phyloP scores from a whole-genome alignment of 2,797 vertebrate genomes.

The Forpus xanthops region DNA sequence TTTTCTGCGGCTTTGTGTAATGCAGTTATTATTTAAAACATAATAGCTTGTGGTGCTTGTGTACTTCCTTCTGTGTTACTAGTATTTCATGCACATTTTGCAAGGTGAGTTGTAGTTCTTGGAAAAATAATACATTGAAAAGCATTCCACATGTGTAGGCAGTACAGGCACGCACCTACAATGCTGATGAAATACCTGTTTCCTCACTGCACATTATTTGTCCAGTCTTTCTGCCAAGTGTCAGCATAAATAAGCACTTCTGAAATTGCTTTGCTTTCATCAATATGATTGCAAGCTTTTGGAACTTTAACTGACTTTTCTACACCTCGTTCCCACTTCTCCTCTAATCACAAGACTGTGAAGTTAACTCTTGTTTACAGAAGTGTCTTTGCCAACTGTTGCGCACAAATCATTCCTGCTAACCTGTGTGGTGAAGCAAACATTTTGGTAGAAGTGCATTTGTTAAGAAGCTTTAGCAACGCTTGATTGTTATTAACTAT shows the following conservation, averaged over 20 bases:
- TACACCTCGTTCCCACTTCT: neutral
- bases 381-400: neutral
- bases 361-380: conserved; percentile 1
- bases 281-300: neutral
- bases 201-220: neutral
- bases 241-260: neutral
- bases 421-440: neutral
- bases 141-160: neutral
- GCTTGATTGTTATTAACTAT: neutral
- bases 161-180: neutral
- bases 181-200: neutral
- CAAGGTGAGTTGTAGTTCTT: neutral
- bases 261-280: neutral
- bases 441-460: neutral
- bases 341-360: neutral
- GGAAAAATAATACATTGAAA: neutral
- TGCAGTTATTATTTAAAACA: neutral
- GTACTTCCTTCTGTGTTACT: neutral
- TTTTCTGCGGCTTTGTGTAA: neutral
- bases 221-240: neutral
- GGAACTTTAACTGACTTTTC: neutral
- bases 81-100: neutral
- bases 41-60: neutral
- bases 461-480: neutral
- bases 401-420: neutral